Percentiles rank a stretch among this genome's conserved stretches.
phyloP scores from a whole-genome alignment of 2,888 invertebrate genomes.

The Nezara viridula region DNA sequence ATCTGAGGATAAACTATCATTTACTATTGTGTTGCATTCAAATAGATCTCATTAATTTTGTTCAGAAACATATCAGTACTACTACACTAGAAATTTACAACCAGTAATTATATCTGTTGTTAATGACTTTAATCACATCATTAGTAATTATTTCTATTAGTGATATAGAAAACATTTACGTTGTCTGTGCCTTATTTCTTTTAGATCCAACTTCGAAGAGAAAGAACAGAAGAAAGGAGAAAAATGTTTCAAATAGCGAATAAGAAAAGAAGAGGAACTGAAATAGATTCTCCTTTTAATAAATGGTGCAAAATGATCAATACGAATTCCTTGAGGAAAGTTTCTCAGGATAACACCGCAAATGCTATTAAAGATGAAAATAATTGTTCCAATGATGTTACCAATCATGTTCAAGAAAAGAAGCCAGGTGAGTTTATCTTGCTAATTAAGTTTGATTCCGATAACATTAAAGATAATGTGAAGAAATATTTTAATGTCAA shows the following conservation, averaged over 20 bases:
- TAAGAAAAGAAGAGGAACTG: constrained; percentile 70
- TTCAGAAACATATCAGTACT: too few relatives aligned
- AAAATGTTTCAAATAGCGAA: constrained; percentile 94
- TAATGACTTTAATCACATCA: not conserved
- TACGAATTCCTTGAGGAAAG: constrained; percentile 70
- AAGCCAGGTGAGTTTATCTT: not conserved
- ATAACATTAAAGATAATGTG: too few relatives aligned
- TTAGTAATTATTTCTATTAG: not conserved
- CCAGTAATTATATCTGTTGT: not conserved
- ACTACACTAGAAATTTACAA: too few relatives aligned
- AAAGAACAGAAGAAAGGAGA: constrained; percentile 91
- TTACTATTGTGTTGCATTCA: too few relatives aligned
- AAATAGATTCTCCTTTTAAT: constrained; percentile 71
- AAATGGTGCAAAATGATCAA: constrained; percentile 81
- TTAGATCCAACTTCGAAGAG: constrained; percentile 85
- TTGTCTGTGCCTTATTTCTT: constrained; percentile 63
- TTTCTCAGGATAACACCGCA: constrained; percentile 51
- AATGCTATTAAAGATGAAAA: constrained; percentile 60
- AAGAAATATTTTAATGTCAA: too few relatives aligned
- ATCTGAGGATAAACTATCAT: too few relatives aligned
- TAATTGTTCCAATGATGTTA: constrained; percentile 45
- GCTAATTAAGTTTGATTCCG: too few relatives aligned
- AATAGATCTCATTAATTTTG: too few relatives aligned
- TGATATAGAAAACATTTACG: not conserved
- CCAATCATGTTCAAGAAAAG: not conserved